These are phyloP conservation scores for Dioctria linearis DNA, from an alignment of 2,888 invertebrate species.

Conservation along the genomic window DNA sequence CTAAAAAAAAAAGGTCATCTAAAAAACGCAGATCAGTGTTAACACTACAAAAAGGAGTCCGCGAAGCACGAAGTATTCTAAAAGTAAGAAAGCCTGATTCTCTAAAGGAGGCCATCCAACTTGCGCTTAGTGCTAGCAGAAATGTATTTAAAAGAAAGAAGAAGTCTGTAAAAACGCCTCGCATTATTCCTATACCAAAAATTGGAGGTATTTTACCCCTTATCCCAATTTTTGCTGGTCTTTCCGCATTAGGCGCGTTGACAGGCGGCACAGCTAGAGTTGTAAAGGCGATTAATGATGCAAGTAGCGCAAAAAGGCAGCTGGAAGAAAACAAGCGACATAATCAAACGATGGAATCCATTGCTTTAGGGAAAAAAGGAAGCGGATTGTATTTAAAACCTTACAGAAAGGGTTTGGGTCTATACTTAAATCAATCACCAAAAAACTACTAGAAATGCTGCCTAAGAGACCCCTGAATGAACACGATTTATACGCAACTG, in stretches of 20 bases:
- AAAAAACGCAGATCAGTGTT: too few species aligned
- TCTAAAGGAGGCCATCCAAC: slow-evolving; percentile 58
- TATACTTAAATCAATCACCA: background rate
- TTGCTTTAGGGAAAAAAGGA: background rate
- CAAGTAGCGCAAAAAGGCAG: slow-evolving; percentile 56
- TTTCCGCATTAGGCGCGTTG: slow-evolving; percentile 48
- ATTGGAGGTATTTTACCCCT: slow-evolving; percentile 61
- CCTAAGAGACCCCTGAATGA: background rate
- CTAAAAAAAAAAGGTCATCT: background rate
- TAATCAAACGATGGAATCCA: too few species aligned
- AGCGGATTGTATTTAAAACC: background rate
- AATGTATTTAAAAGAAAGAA: background rate
- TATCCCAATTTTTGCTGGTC: slow-evolving; percentile 52
- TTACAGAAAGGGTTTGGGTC: background rate
- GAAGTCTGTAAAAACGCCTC: background rate
- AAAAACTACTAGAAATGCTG: background rate
- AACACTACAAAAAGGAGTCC: slow-evolving; percentile 23
- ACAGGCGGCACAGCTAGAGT: background rate
- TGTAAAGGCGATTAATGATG: too few species aligned
- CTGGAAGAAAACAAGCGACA: background rate
- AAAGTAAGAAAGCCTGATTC: slow-evolving; percentile 55
- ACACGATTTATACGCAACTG: background rate
- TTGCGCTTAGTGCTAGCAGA: background rate
- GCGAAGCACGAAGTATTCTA: background rate
- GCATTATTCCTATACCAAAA: background rate